phyloP scores from a whole-genome alignment of 2,888 invertebrate species.

The Neoitamus cyanurus region DNA sequence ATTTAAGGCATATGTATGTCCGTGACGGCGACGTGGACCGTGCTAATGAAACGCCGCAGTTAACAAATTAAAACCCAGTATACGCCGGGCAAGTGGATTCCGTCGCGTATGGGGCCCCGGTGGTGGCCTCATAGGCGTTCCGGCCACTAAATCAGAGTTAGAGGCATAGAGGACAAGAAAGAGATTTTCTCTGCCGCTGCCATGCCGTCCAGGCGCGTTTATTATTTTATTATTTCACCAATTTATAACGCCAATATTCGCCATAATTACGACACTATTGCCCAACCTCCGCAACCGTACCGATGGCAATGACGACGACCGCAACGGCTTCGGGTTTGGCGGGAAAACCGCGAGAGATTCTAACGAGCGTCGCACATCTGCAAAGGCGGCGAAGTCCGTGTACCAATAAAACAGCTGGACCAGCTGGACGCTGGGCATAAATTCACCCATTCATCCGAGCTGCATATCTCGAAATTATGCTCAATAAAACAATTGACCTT shows the following conservation, averaged over 20 bases:
- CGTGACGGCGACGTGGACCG: slow-evolving; percentile 16
- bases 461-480: slow-evolving; percentile 48
- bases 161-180: background rate
- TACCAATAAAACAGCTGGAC: slow-evolving; percentile 48
- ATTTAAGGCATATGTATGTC: slow-evolving; percentile 37
- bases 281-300: background rate
- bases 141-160: slow-evolving; percentile 9
- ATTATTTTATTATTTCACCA: slow-evolving; percentile 44
- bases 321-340: background rate
- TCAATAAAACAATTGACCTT: slow-evolving; percentile 52
- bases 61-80: slow-evolving; percentile 37
- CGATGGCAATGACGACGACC: background rate
- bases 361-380: slow-evolving; percentile 23
- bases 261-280: slow-evolving; percentile 1
- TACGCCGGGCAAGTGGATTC: slow-evolving; percentile 4
- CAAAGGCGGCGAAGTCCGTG: slow-evolving; percentile 28
- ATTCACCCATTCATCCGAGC: slow-evolving; percentile 42
- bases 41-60: slow-evolving; percentile 41
- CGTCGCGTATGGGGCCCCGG: background rate
- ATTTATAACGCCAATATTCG: slow-evolving; percentile 27
- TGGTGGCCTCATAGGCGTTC: slow-evolving; percentile 7
- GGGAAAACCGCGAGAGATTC: background rate
- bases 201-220: background rate
- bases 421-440: slow-evolving; percentile 46
- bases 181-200: background rate